Percentiles rank a stretch among this genome's conserved stretches.
phyloP scores from a whole-genome alignment of 2,888 invertebrate species.

The Acleris emargana region DNA sequence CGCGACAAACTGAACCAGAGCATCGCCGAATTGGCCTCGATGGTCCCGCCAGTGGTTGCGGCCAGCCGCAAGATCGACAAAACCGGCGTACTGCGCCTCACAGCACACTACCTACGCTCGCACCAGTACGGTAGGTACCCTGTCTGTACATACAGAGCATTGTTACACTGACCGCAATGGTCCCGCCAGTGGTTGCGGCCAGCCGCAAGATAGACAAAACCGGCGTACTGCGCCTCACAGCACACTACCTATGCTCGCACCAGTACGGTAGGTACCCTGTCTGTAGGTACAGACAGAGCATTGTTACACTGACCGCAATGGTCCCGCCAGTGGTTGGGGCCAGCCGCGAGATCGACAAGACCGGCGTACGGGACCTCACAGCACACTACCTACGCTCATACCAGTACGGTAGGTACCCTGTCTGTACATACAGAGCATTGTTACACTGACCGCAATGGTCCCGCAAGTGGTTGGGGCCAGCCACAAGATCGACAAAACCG shows the following conservation, averaged over 20 bases:
- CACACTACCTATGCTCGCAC: too few species aligned
- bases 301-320: slow-evolving; percentile 90
- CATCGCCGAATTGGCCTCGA: slow-evolving; percentile 90
- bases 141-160: slow-evolving; percentile 84
- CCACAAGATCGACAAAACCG: slow-evolving; percentile 95
- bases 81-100: slow-evolving; percentile 93
- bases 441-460: slow-evolving; percentile 90
- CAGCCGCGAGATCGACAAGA: slow-evolving; percentile 93
- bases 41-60: slow-evolving; percentile 91
- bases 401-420: neutral
- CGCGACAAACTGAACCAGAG: slow-evolving; percentile 93
- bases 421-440: slow-evolving; percentile 84
- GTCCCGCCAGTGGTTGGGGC: slow-evolving; percentile 92
- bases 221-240: slow-evolving; percentile 92
- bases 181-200: slow-evolving; percentile 91
- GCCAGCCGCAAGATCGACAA: slow-evolving; percentile 93
- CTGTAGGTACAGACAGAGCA: slow-evolving; percentile 77
- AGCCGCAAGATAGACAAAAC: slow-evolving; percentile 94
- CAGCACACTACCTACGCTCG: slow-evolving; percentile 92
- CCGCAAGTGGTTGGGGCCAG: slow-evolving; percentile 91
- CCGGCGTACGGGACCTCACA: slow-evolving; percentile 88
- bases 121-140: slow-evolving; percentile 83
- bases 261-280: too few species aligned
- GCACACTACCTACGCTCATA: neutral
- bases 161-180: slow-evolving; percentile 89